These are phyloP conservation scores for Subacronicta megacephala DNA, from an alignment of 2,888 invertebrate species.

Conservation along the genomic window DNA sequence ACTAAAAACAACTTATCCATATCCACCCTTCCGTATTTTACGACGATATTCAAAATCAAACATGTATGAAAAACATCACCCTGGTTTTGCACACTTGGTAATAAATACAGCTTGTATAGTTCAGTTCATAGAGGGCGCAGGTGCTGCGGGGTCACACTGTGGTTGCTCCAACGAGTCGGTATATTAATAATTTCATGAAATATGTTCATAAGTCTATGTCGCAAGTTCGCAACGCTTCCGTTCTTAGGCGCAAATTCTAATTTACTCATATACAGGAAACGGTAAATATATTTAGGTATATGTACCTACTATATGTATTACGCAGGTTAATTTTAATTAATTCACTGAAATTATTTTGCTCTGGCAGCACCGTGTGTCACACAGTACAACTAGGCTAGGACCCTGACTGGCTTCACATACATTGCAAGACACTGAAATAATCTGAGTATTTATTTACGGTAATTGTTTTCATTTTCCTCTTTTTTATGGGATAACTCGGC, in stretches of 20 bases:
- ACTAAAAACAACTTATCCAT: no score
- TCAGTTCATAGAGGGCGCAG: constrained; percentile 38
- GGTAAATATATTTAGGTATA: constrained; percentile 5
- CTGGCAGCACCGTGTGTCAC: no score
- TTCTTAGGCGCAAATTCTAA: constrained; percentile 10
- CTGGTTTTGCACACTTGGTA: not conserved
- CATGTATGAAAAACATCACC: not conserved
- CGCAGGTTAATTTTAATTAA: no score
- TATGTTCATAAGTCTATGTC: constrained; percentile 32
- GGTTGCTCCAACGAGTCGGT: constrained; percentile 39
- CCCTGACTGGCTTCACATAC: no score
- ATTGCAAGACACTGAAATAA: no score
- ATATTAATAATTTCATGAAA: constrained; percentile 62
- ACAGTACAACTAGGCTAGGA: no score
- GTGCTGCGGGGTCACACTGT: constrained; percentile 45
- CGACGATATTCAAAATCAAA: not conserved
- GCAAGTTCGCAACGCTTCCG: constrained; percentile 8
- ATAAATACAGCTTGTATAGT: constrained; percentile 20
- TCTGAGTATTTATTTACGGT: no score
- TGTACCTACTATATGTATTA: constrained; percentile 2
- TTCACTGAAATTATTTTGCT: no score
- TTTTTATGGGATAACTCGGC: no score
- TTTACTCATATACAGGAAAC: not conserved
- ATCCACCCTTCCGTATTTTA: not conserved
- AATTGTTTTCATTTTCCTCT: no score